Base-by-base conservation (phyloP, 2,113 vertebrate species). In the Cebus imitator region DNA sequence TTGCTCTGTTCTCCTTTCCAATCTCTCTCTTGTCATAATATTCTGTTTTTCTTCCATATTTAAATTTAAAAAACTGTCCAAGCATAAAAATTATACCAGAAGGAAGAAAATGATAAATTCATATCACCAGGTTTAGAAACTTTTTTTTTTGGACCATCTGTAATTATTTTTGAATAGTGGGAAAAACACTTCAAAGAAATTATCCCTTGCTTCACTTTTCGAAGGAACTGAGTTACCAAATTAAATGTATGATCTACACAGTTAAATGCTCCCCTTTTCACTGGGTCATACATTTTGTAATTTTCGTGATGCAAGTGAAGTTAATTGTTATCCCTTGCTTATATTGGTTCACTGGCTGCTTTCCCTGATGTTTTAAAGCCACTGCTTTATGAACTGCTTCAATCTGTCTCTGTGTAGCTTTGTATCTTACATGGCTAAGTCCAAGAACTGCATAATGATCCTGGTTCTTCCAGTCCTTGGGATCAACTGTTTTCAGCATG, bases 11-110 rank as follows among this genome's bases (percentile, higher is more conserved):
- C 97, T 99, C 99, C 97, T 99, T 99, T 95, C 99, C 99, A 91
- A 99, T 99, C 99, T 99, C 99, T 86, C 99, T 99, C 84, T 99
- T 98, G 96, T 99, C 99, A 98, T 99, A 99, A 98, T 99, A 99
- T 98, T 99, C 99, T 92, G 99, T 99, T 97, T 99, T 98, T 99
- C 99, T 87, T 99, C 99, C 98, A 99, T 99, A 95, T 99, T 99
- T 98, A 99, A 98, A 95, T 99, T 99, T 3, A 99, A 99, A 99
- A 99, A 76, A 99, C 99, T 98, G 99, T 99, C 99, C 99, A 99
- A 5, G 99, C 99, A 97, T 99, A 99, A 98, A 99, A 99, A 98
- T 99, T 99, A 98, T 99, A 99, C 99, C 99, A 99, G 97, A 99
- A 99, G 2, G 99, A 99, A 98, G 99, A 99, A 98, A 99, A 99